phyloP scores from a whole-genome alignment of 2,113 vertebrate genomes.

The Athene noctua region DNA sequence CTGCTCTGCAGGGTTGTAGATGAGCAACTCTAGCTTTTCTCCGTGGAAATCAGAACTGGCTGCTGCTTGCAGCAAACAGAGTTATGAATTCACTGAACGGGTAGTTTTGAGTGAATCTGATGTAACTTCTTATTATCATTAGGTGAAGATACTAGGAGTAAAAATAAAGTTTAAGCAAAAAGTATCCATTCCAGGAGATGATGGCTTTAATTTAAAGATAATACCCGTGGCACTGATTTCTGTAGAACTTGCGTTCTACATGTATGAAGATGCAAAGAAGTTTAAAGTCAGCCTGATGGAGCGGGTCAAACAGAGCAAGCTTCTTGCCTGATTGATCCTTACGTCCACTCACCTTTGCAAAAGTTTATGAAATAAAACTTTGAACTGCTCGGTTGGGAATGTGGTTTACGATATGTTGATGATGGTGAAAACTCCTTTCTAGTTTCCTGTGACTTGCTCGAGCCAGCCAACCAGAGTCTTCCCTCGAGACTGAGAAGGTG shows the following conservation, averaged over 20 bases:
- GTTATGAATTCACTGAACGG: neutral
- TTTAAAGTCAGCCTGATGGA: neutral
- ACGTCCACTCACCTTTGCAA: neutral
- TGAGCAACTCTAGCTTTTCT: neutral
- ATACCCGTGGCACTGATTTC: neutral
- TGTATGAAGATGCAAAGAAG: neutral
- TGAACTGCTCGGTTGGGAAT: neutral
- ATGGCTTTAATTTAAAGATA: neutral
- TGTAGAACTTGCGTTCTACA: neutral
- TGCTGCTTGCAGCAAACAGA: neutral
- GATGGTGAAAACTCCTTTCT: neutral
- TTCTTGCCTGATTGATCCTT: neutral
- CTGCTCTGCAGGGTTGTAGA: neutral
- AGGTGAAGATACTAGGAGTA: neutral
- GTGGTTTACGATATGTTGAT: neutral
- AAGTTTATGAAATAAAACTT: neutral
- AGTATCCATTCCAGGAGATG: neutral
- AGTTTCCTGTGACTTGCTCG: neutral
- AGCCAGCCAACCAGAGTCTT: neutral
- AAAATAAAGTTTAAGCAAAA: neutral
- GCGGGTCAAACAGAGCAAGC: fast-evolving
- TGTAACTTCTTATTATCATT: neutral
- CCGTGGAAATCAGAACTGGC: neutral
- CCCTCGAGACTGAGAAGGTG: neutral
- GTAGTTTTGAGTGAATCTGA: neutral